Evolutionary conservation across 1,140 invertebrate genomes (phyloP).

Genomic region (Scylla paramamosain): DNA sequence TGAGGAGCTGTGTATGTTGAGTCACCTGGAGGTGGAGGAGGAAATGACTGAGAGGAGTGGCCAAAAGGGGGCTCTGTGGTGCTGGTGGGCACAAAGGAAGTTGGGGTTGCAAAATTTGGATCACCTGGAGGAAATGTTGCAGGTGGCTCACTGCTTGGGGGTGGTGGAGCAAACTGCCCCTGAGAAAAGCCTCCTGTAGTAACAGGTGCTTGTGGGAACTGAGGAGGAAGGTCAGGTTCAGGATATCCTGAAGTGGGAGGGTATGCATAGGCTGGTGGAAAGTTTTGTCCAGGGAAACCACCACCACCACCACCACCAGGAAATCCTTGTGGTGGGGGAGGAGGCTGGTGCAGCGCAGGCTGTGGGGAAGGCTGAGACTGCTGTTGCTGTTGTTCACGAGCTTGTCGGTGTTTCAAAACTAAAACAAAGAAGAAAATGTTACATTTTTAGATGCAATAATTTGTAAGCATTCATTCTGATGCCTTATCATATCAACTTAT

Average conservation of each 20-base stretch:
- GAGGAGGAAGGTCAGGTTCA: slow-evolving; percentile 58
- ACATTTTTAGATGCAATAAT: too few relatives aligned
- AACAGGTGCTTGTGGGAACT: slow-evolving; percentile 47
- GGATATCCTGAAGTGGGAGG: slow-evolving; percentile 71
- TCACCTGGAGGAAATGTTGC: slow-evolving; percentile 65
- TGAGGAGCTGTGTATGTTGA: slow-evolving; percentile 63
- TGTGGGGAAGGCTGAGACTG: slow-evolving; percentile 72
- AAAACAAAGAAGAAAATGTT: slow-evolving; percentile 33
- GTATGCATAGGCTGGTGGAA: slow-evolving; percentile 59
- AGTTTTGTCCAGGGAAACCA: slow-evolving; percentile 58
- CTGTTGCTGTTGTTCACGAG: slow-evolving; percentile 78
- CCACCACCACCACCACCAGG: slow-evolving; percentile 61
- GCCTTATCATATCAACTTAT: slow-evolving; percentile 21
- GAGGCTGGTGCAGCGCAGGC: slow-evolving; percentile 74
- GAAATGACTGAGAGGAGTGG: slow-evolving; percentile 56
- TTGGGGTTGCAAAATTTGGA: slow-evolving; percentile 61
- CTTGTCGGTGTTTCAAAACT: slow-evolving; percentile 80
- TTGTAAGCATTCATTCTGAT: too few relatives aligned
- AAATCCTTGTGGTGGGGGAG: slow-evolving; percentile 74
- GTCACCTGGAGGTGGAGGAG: slow-evolving; percentile 63
- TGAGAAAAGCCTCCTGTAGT: slow-evolving; percentile 57
- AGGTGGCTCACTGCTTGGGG: slow-evolving; percentile 53
- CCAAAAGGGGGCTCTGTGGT: slow-evolving; percentile 58
- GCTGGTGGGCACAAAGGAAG: slow-evolving; percentile 54
- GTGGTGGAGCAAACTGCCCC: slow-evolving; percentile 62